Base-by-base conservation (phyloP, 2,888 invertebrate genomes). In the Drosophila anomelani region DNA sequence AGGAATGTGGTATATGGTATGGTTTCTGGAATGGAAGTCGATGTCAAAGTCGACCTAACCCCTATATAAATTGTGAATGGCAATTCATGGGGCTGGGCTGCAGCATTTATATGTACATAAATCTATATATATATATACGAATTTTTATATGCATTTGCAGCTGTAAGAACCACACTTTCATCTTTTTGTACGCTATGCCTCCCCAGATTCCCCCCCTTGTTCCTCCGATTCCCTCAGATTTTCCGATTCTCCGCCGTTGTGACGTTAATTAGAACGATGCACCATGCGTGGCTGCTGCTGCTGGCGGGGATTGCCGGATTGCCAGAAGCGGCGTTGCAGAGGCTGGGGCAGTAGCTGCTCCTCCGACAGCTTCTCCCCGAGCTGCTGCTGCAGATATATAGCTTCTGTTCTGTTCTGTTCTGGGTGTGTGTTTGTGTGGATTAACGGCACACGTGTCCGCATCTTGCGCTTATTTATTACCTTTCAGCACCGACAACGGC, bases 211-310 rank as follows among this genome's bases (percentile, higher is more conserved):
- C 54, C 55, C 43, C 8, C n/a, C 26, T 26, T 26, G n/a, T 38
- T 76, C 67, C 73, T 59, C 44, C 26, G 54, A 41, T 67, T 70
- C 54, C 59, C 39, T 15, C n/a, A 15, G 36, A 54, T 32, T 64
- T 13, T 59, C 13, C 49, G 47, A 12, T 47, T 51, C 49, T 66
- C 51, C 61, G 76, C 61, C 54, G 61, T 80, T 69, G 68, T 83
- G 88, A 86, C 88, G 81, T 83, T 88, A 84, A 84, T 84, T 84
- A 88, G 88, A 84, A 84, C 84, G 87, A 74, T 69, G 86, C 87
- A 80, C 73, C 79, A 88, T 85, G 86, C 83, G 72, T 77, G 76
- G 82, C 72, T 75, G 44, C 39, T 20, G 44, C 46, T 17, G 44
- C 47, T n/a, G 32, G 20, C 46, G 47, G 54, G 47, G 60, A 34